Evolutionary conservation across 2,113 vertebrate genomes (phyloP), one percentile per base, ranked within the genome.

Genomic region (Pollachius pollachius): DNA sequence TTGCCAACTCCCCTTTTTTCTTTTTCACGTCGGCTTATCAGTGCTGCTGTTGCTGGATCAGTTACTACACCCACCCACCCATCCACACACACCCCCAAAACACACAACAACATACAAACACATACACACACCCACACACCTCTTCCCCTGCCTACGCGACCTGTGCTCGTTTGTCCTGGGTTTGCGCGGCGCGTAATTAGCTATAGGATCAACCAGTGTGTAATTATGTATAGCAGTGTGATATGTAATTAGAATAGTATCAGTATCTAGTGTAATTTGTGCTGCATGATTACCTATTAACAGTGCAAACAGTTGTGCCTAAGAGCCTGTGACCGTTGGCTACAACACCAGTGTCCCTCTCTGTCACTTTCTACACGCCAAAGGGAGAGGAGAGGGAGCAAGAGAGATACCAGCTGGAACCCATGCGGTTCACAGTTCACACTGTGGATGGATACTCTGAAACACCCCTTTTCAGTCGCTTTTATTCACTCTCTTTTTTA

Each of bases 161-260:
- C 76, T 73, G 67, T 78, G 66, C 78, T 84, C 85, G 77, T 89
- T 87, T 89, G 23, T 71, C 69, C 30, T 30, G 5, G 19, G 85
- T 90, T 88, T 90, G 81, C 87, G 69, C 67, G 62, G 71, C 75
- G 76, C 73, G 79, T 89, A 90, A 90, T 90, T 87, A 82, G 81
- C 78, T 88, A 89, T 90, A 88, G 84, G 86, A 87, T 90, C 88
- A 83, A 83, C 83, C 88, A 86, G 89, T 87, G 89, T 89, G 83
- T 88, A 89, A 86, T 89, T 89, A 89, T 85, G 84, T 88, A 87
- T 81, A 84, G 78, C 81, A 78, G 87, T 88, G 84, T 89, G 84
- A 89, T 88, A 81, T 88, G 87, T 89, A 89, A 90, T 90, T 90
- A 89, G 88, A 89, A 86, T 71, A 78, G 85, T 84, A 87, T 85